A percentile compares a stretch with the other conserved stretches of the same genome.
Conservation (phyloP, 2,888 invertebrate species). For the Cinara cedri region DNA sequence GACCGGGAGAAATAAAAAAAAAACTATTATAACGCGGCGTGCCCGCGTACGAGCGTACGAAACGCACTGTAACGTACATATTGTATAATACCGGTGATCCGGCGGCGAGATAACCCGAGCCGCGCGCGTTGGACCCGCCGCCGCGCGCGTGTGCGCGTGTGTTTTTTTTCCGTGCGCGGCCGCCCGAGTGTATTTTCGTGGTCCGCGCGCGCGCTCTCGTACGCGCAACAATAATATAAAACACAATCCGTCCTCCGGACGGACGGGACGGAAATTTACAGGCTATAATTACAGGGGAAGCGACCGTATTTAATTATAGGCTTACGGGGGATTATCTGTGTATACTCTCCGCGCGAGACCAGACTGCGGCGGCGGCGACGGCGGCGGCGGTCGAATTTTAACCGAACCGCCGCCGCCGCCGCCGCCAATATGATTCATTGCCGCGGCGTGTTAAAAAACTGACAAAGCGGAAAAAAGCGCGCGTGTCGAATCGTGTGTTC, state of each 20-base stretch:
- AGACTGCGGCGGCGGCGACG: conserved; percentile 38
- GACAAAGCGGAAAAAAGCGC: conserved; percentile 55
- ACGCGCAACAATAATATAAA: neutral
- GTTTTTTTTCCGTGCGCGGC: neutral
- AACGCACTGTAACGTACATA: too few species aligned
- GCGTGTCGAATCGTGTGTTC: conserved; percentile 29
- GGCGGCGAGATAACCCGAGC: conserved; percentile 45
- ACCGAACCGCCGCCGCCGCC: conserved; percentile 43
- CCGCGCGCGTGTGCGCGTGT: neutral
- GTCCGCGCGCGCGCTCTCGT: neutral
- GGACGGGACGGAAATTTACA: conserved; percentile 59
- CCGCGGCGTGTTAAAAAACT: conserved; percentile 48
- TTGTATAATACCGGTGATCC: conserved; percentile 11
- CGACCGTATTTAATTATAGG: conserved; percentile 59
- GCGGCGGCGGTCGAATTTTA: conserved; percentile 43
- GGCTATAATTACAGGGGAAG: conserved; percentile 59
- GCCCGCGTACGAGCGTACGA: too few species aligned
- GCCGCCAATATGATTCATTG: conserved; percentile 55
- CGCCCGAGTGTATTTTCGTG: neutral
- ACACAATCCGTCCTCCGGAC: conserved; percentile 48
- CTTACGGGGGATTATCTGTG: conserved; percentile 45
- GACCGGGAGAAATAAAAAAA: too few species aligned
- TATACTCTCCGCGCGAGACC: conserved; percentile 25
- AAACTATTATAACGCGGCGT: too few species aligned
- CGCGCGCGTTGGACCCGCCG: conserved; percentile 4